Evolutionary conservation across 2,113 vertebrate species (phyloP).

Genomic region (Pelmatolapia mariae): DNA sequence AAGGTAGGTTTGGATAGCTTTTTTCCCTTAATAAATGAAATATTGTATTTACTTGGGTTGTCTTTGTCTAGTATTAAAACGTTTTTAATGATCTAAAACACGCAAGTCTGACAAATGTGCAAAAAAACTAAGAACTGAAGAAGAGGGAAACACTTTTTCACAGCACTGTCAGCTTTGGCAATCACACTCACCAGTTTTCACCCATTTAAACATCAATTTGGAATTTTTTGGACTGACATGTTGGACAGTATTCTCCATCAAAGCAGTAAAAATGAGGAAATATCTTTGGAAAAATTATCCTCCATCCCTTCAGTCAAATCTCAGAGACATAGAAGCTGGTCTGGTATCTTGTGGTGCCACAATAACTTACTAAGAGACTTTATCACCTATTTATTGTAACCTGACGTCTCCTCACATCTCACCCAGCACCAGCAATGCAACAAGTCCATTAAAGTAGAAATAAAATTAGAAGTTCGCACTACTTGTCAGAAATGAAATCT

Average conservation of each 20-base stretch:
- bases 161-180: not conserved
- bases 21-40: not conserved
- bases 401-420: not conserved
- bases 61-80: not conserved
- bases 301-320: not conserved
- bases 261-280: not conserved
- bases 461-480: not conserved
- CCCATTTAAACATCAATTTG: not conserved
- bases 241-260: not conserved
- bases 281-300: not conserved
- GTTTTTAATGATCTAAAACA: not conserved
- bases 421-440: not conserved
- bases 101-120: not conserved
- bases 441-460: not conserved
- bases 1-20: not conserved
- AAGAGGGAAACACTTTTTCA: not conserved
- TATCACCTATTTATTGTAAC: not conserved
- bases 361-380: not conserved
- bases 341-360: not conserved
- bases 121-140: not conserved
- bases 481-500: slow-evolving; percentile 22
- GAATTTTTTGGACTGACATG: not conserved
- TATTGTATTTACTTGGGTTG: not conserved
- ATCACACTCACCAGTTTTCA: not conserved
- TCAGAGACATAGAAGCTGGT: not conserved